These are phyloP conservation scores for Vanessa tameamea DNA, from an alignment of 1,140 invertebrate species.

Conservation along the genomic window DNA sequence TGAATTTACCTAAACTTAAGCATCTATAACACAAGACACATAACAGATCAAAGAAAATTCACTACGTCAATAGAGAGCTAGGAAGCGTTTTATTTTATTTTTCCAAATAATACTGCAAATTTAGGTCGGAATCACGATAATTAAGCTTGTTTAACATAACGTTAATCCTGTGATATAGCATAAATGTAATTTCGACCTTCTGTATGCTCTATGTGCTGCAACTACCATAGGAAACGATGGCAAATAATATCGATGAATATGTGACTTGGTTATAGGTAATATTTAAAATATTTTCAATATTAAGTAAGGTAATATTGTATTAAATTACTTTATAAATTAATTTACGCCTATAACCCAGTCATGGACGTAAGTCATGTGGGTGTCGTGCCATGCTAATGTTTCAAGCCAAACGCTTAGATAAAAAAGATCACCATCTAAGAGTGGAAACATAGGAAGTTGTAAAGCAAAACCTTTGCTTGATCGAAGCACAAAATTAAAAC, in stretches of 20 bases:
- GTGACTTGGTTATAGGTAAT: conserved; percentile 36
- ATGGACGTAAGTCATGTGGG: conserved; percentile 58
- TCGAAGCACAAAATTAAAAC: conserved; percentile 62
- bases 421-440: conserved; percentile 69
- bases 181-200: conserved; percentile 31
- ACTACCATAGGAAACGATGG: conserved; percentile 30
- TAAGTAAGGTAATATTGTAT: background rate
- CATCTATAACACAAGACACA: conserved; percentile 63
- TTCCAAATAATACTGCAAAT: conserved; percentile 9
- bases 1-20: conserved; percentile 67
- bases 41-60: conserved; percentile 21
- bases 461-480: conserved; percentile 77
- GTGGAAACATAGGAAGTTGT: conserved; percentile 63
- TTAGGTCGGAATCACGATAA: conserved; percentile 23
- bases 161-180: conserved; percentile 4
- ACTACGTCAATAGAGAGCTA: conserved; percentile 26
- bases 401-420: conserved; percentile 73
- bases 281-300: conserved; percentile 7
- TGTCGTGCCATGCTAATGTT: conserved; percentile 76
- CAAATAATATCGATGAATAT: conserved; percentile 18
- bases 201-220: conserved; percentile 23
- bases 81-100: conserved; percentile 11
- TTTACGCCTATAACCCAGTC: conserved; percentile 50
- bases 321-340: background rate
- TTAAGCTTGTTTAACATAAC: background rate